A percentile compares a stretch with the other conserved stretches of the same genome.
Evolutionary conservation across 2,797 vertebrate species (phyloP).

Genomic region (Sebastolobus altivelis): DNA sequence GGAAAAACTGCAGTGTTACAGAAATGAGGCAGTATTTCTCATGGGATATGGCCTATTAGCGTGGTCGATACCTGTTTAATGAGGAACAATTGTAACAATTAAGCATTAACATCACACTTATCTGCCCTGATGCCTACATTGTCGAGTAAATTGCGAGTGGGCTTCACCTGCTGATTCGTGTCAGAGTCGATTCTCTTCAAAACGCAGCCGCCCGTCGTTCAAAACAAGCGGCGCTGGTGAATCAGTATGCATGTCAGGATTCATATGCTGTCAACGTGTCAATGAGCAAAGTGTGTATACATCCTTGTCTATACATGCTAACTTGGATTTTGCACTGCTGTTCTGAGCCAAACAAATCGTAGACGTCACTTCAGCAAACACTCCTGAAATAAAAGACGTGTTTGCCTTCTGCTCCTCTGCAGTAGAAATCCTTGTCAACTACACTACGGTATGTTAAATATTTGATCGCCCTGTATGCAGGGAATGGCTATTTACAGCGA

Average conservation of each 20-base stretch:
- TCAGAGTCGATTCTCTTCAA: slow-evolving; percentile 34
- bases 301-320: background rate
- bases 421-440: slow-evolving; percentile 32
- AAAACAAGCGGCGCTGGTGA: background rate
- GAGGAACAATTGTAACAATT: slow-evolving; percentile 71
- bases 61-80: slow-evolving; percentile 74
- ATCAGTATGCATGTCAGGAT: slow-evolving; percentile 9
- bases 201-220: background rate
- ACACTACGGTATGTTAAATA: slow-evolving; percentile 54
- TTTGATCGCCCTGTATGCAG: slow-evolving; percentile 53
- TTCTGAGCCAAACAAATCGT: slow-evolving; percentile 12
- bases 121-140: slow-evolving; percentile 24
- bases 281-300: background rate
- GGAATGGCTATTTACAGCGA: slow-evolving; percentile 45
- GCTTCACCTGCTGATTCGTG: slow-evolving; percentile 27
- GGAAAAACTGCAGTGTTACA: slow-evolving; percentile 39
- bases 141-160: slow-evolving; percentile 35
- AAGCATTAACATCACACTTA: slow-evolving; percentile 66
- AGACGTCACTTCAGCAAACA: slow-evolving; percentile 18
- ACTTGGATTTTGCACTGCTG: background rate
- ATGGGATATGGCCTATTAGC: slow-evolving; percentile 40
- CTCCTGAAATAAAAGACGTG: slow-evolving; percentile 6
- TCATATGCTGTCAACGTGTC: background rate
- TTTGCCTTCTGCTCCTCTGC: slow-evolving; percentile 34
- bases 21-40: slow-evolving; percentile 47